Percentiles rank a stretch among this genome's conserved stretches.
Evolutionary conservation across 2,113 vertebrate species (phyloP).

Genomic region (Chroicocephalus ridibundus): DNA sequence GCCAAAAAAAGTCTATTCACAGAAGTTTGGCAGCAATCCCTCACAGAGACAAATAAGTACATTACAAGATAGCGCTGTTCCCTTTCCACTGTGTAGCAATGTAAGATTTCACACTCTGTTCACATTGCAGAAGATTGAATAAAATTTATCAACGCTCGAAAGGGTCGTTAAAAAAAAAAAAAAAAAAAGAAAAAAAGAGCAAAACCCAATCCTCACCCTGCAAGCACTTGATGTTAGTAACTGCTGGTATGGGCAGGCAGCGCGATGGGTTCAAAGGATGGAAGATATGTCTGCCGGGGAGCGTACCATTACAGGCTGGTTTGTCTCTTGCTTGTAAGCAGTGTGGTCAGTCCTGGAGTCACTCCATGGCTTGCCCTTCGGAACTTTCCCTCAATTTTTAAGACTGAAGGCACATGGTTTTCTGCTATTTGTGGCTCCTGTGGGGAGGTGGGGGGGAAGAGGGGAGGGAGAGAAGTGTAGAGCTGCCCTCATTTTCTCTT

Average conservation of each 20-base stretch:
- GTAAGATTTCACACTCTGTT: neutral
- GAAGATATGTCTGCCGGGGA: neutral
- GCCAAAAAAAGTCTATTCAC: conserved; percentile 40
- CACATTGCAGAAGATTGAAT: neutral
- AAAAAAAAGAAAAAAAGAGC: neutral
- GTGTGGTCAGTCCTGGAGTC: neutral
- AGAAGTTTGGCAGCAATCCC: conserved; percentile 55
- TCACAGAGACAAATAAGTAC: conserved; percentile 30
- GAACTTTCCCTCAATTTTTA: neutral
- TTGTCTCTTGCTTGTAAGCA: neutral
- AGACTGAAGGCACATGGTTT: neutral
- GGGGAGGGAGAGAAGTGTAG: too few relatives aligned
- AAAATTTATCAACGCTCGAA: neutral
- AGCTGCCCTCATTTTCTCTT: neutral
- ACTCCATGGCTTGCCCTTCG: neutral
- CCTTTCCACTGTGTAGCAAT: neutral
- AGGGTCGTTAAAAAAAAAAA: neutral
- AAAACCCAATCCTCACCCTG: neutral
- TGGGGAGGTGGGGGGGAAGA: too few relatives aligned
- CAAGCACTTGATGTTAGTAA: neutral
- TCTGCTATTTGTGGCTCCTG: neutral
- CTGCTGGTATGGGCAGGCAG: neutral
- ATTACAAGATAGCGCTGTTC: conserved; percentile 32
- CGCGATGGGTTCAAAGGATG: neutral
- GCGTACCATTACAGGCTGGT: neutral